Conservation (phyloP, 2,888 invertebrate genomes). For the Diplazon laetatorius region DNA sequence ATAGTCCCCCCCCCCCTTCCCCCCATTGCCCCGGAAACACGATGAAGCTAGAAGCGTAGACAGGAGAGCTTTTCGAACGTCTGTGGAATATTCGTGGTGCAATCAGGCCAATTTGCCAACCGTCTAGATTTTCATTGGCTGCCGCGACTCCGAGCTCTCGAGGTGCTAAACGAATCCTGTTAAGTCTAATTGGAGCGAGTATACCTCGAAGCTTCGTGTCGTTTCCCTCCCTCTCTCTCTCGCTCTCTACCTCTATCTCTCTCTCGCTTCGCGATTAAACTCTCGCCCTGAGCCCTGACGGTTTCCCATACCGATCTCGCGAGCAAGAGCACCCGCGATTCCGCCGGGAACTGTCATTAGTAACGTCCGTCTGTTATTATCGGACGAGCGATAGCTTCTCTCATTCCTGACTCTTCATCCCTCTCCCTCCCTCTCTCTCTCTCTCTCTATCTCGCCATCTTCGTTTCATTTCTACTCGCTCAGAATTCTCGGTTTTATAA, state of each 20-base stretch:
- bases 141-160: constrained; percentile 51
- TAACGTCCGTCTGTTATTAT: constrained; percentile 59
- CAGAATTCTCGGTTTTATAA: constrained; percentile 50
- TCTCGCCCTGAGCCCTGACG: constrained; percentile 22
- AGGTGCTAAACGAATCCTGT: constrained; percentile 64
- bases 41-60: background rate
- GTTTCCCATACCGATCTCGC: constrained; percentile 29
- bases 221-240: constrained; percentile 33
- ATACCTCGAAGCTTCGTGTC: constrained; percentile 40
- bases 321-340: constrained; percentile 19
- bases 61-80: constrained; percentile 28
- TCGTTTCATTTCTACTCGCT: constrained; percentile 13
- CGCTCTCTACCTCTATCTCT: constrained; percentile 22
- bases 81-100: constrained; percentile 43
- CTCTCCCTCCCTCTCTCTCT: background rate
- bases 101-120: constrained; percentile 60
- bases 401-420: no score
- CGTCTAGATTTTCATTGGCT: constrained; percentile 60
- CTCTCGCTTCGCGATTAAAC: constrained; percentile 24
- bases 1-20: no score
- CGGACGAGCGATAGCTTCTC: constrained; percentile 48
- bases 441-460: background rate
- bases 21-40: constrained; percentile 2
- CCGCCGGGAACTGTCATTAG: constrained; percentile 55
- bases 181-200: constrained; percentile 63